phyloP scores from a whole-genome alignment of 2,797 vertebrate genomes.

The Siniperca undulata region DNA sequence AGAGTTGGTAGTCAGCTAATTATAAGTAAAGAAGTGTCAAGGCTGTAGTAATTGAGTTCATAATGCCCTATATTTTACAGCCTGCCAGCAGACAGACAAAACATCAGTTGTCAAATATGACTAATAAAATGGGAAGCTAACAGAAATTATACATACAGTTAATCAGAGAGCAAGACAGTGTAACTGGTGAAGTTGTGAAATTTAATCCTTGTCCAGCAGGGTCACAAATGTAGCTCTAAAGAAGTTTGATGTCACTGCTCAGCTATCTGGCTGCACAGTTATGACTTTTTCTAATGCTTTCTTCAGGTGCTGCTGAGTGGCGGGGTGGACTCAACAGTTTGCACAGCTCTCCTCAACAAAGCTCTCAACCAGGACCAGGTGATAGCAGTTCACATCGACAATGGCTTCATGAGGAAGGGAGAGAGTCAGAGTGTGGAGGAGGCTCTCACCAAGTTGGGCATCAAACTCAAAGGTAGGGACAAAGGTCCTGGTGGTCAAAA shows the following conservation, averaged over 20 bases:
- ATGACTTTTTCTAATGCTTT: constrained; percentile 11
- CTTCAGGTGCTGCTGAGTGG: constrained; percentile 96
- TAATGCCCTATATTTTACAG: constrained; percentile 9
- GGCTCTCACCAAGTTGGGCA: constrained; percentile 95
- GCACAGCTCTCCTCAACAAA: constrained; percentile 97
- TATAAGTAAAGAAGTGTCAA: not conserved
- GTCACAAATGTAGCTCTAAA: not conserved
- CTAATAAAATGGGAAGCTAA: not conserved
- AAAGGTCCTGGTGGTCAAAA: not conserved
- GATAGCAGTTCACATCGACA: constrained; percentile 98
- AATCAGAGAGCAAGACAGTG: not conserved
- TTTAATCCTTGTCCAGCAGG: not conserved
- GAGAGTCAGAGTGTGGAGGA: constrained; percentile 98
- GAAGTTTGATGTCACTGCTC: not conserved
- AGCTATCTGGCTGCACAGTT: not conserved
- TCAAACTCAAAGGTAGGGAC: constrained; percentile 93
- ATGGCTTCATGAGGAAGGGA: constrained; percentile 98
- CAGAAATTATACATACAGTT: not conserved
- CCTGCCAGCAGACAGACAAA: constrained; percentile 3
- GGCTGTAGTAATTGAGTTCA: not conserved
- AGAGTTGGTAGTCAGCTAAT: not conserved
- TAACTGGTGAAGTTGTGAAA: not conserved
- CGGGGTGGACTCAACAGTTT: constrained; percentile 98
- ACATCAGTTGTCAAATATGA: not conserved
- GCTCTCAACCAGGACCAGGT: constrained; percentile 95